phyloP scores from a whole-genome alignment of 1,140 invertebrate genomes.

The Drosophila kohkoa region DNA sequence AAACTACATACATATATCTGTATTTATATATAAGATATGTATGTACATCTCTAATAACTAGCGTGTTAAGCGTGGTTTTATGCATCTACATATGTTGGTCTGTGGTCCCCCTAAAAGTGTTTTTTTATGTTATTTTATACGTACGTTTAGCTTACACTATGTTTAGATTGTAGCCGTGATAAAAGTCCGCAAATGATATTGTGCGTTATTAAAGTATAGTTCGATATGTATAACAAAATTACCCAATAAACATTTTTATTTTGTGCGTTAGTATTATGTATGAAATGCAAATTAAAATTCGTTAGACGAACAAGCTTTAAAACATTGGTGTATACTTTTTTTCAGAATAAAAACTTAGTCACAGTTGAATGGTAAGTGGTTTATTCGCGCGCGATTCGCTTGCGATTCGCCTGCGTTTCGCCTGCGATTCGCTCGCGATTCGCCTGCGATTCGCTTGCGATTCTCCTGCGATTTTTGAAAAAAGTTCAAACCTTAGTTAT shows the following conservation, averaged over 20 bases:
- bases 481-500: no score
- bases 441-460: no score
- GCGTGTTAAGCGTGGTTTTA: constrained; percentile 36
- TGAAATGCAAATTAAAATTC: constrained; percentile 17
- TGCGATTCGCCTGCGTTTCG: no score
- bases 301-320: constrained; percentile 17
- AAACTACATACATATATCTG: constrained; percentile 22
- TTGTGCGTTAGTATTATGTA: constrained; percentile 18
- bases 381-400: no score
- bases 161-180: constrained; percentile 43
- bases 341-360: no score
- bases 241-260: constrained; percentile 32
- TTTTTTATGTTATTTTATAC: constrained; percentile 45
- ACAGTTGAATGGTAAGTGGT: no score
- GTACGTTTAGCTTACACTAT: constrained; percentile 16
- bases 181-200: constrained; percentile 39
- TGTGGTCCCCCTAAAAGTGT: constrained; percentile 42
- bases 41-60: constrained; percentile 28
- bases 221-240: constrained; percentile 13
- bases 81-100: constrained; percentile 42
- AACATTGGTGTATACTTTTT: neutral
- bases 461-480: no score
- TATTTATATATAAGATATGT: constrained; percentile 24
- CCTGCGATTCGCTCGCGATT: no score
- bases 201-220: constrained; percentile 29